Percentiles rank a stretch among this genome's conserved stretches.
phyloP scores from a whole-genome alignment of 2,113 vertebrate species.

The Sminthopsis crassicaudata region DNA sequence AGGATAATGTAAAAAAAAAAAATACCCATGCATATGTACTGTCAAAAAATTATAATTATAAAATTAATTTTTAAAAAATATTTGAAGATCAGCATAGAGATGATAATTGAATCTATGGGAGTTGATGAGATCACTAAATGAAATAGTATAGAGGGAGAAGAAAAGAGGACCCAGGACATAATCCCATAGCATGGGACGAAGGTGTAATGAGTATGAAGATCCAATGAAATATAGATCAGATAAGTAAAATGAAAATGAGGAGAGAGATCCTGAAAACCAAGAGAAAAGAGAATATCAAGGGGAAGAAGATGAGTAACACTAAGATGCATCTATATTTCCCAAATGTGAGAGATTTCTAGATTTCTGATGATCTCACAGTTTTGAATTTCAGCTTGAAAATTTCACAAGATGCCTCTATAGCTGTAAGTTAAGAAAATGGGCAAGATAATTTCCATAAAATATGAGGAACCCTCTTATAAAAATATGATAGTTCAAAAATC shows the following conservation, averaged over 20 bases:
- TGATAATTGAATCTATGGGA: neutral
- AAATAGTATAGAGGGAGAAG: neutral
- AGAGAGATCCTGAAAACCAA: neutral
- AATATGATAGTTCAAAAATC: neutral
- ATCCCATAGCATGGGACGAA: neutral
- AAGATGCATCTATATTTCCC: neutral
- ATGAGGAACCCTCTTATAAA: neutral
- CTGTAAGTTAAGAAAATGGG: neutral
- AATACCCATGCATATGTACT: no score
- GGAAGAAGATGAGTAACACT: neutral
- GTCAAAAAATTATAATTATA: no score
- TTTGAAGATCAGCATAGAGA: neutral
- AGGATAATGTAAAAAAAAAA: no score
- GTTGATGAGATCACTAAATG: neutral
- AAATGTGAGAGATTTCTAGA: neutral
- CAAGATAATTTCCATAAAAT: neutral
- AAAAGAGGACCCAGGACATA: neutral
- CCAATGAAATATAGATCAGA: neutral
- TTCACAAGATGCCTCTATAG: no score
- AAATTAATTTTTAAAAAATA: no score
- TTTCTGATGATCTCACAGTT: neutral
- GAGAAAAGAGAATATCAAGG: neutral
- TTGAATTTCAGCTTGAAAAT: neutral
- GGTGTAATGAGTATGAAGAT: neutral
- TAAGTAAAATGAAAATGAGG: neutral